Evolutionary conservation across 2,888 invertebrate genomes (phyloP), one percentile per base, ranked within the genome.

Genomic region (Rotaria magnacalcarata): DNA sequence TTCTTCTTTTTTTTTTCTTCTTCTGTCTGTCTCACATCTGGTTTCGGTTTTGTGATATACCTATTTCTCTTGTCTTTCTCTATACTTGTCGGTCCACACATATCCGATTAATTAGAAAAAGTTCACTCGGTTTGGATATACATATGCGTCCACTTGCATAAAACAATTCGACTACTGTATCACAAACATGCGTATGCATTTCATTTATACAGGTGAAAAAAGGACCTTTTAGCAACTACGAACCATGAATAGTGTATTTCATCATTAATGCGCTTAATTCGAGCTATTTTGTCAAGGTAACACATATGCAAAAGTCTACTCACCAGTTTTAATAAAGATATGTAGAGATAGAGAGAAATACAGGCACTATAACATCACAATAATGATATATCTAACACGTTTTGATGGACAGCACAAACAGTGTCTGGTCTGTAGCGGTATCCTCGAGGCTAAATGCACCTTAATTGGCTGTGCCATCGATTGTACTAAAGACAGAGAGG

Each of bases 351-450:
- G 34, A 34, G 34, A 67, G 34, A 34, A 41, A 52, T 16, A 52
- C 34, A 67, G 27, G 34, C 67, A 34, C 14, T 67, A 27, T 67
- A 67, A 67, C 67, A 67, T 34, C 19, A 19, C 11, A 34, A 34
- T 67, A 34, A 67, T 67, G 67, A 67, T 27, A 67, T 67, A 67
- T 67, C 67, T 67, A 67, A 67, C 67, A 67, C 67, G 67, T 67
- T 67, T 67, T 67, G 67, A 67, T 67, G 67, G 67, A 67, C 67
- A 67, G 67, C 67, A 67, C 67, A 67, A 67, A 67, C 67, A 67
- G 67, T 67, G 67, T 67, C 67, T 67, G 67, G 67, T 67, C 67
- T 67, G 67, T 67, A 67, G 67, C 67, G 67, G 67, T 67, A 67
- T 67, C 67, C 67, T 67, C 67, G 67, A 67, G 67, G 67, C 67